These are phyloP conservation scores for Drosophila sp. DNA, from an alignment of 1,140 invertebrate genomes.

Conservation along the genomic window DNA sequence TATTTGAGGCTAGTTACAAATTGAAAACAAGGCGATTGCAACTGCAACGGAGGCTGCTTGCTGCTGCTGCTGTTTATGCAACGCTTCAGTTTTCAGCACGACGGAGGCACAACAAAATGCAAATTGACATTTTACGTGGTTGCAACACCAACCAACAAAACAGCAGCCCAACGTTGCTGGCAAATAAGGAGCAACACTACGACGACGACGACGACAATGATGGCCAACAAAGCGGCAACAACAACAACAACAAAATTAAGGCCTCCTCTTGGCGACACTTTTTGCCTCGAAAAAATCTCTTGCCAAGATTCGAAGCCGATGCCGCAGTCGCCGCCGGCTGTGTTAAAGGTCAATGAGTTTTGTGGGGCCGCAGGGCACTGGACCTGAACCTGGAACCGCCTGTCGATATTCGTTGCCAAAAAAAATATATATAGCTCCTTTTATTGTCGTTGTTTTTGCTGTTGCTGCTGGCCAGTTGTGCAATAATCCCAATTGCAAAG, in stretches of 20 bases:
- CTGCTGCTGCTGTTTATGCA: conserved; percentile 71
- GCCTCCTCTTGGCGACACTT: conserved; percentile 69
- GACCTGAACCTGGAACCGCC: conserved; percentile 71
- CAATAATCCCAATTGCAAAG: conserved; percentile 34
- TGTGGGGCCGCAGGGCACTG: conserved; percentile 59
- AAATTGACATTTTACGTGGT: conserved; percentile 83
- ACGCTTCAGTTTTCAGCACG: conserved; percentile 66
- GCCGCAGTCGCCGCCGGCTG: conserved; percentile 9
- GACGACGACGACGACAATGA: conserved; percentile 45
- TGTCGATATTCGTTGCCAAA: conserved; percentile 33
- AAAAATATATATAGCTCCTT: conserved; percentile 12
- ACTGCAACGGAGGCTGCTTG: conserved; percentile 33
- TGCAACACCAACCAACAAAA: conserved; percentile 67
- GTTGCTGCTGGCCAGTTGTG: conserved; percentile 21
- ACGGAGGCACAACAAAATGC: conserved; percentile 69
- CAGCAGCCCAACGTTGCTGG: conserved; percentile 49
- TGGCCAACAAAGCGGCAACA: conserved; percentile 30
- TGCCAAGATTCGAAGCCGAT: conserved; percentile 25
- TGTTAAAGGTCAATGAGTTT: conserved; percentile 80
- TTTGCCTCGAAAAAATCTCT: conserved; percentile 46
- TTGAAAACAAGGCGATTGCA: conserved; percentile 68
- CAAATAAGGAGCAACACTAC: conserved; percentile 82
- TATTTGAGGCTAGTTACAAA: conserved; percentile 80
- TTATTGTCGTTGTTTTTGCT: not conserved
- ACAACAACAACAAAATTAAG: conserved; percentile 1